A percentile compares a stretch with the other conserved stretches of the same genome.
Conservation (phyloP, 2,888 invertebrate species). For the Phlogophora meticulosa region DNA sequence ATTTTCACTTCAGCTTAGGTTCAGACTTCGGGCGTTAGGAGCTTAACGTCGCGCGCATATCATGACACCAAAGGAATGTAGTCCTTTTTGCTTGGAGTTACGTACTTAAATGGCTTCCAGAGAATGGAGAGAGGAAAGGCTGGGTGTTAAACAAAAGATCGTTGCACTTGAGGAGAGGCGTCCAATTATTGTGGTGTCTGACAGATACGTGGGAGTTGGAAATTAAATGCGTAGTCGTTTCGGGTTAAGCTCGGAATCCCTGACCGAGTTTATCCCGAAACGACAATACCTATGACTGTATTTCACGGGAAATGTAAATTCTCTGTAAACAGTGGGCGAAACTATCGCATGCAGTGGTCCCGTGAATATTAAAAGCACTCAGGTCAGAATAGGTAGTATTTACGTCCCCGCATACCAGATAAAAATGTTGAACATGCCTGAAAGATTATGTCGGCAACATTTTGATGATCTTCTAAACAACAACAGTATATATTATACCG, state of each 20-base stretch:
- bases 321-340: conserved; percentile 8
- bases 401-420: background rate
- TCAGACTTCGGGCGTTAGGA: conserved; percentile 32
- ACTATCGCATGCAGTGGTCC: conserved; percentile 4
- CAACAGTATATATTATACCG: conserved; percentile 43
- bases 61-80: conserved; percentile 41
- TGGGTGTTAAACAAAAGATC: conserved; percentile 65
- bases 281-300: background rate
- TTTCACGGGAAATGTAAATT: conserved; percentile 22
- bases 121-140: conserved; percentile 16
- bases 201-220: conserved; percentile 13
- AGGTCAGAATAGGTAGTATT: conserved; percentile 10
- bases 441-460: conserved; percentile 27
- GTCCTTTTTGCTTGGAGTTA: conserved; percentile 43
- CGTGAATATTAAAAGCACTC: conserved; percentile 31
- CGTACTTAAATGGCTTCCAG: conserved; percentile 26
- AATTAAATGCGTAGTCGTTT: conserved; percentile 17
- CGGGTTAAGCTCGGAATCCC: too few relatives aligned
- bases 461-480: conserved; percentile 49
- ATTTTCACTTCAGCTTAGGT: conserved; percentile 51
- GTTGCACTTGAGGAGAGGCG: conserved; percentile 62
- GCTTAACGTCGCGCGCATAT: conserved; percentile 17
- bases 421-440: conserved; percentile 19
- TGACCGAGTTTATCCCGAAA: conserved; percentile 30
- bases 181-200: conserved; percentile 46